Evolutionary conservation across 2,113 vertebrate genomes (phyloP), one percentile per base, ranked within the genome.

Genomic region (Dasyprocta punctata): DNA sequence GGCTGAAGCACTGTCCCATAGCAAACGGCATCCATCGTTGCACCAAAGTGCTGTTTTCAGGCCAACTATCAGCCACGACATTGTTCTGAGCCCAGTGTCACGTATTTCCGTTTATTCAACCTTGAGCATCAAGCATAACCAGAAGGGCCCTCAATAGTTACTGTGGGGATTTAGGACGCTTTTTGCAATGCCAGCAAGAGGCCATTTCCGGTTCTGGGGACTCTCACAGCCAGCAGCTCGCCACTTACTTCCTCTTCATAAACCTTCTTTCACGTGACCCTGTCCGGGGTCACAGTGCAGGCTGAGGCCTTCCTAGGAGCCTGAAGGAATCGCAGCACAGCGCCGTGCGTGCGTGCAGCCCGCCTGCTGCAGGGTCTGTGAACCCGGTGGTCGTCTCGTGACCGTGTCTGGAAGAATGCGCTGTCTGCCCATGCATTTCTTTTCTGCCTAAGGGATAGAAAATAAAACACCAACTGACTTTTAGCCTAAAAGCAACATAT

Each of bases 391-490:
- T 26, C 97, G 96, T 97, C 91, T 93, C 90, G 60, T 52, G 24
- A 8, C 5, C 88, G 0, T 69, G 0, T 44, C 94, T 73, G 41
- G 86, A 94, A 90, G 80, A 88, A 81, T 96, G 41, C 17, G 60
- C 30, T 20, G 58, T 94, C 41, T 73, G 83, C 95, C 95, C 97
- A 44, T 96, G 98, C 96, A n/a, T 24, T 81, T 86, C 93, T 95
- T 60, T 80, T 97, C 97, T 96, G 49, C 94, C 92, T 95, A 82
- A 96, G 85, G 83, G 73, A 94, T 97, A 98, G 14, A 63, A 94
- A 73, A 73, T 30, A 89, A 97, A 97, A 97, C 86, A n/a, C 92
- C 96, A 92, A 90, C 61, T 89, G 17, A 92, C 47, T 67, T 97
- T 95, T 80, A 65, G 4, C 41, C 41, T 6, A 54, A 89, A 63